Base-by-base conservation (phyloP, 2,888 invertebrate species). In the Camponotus fellah region DNA sequence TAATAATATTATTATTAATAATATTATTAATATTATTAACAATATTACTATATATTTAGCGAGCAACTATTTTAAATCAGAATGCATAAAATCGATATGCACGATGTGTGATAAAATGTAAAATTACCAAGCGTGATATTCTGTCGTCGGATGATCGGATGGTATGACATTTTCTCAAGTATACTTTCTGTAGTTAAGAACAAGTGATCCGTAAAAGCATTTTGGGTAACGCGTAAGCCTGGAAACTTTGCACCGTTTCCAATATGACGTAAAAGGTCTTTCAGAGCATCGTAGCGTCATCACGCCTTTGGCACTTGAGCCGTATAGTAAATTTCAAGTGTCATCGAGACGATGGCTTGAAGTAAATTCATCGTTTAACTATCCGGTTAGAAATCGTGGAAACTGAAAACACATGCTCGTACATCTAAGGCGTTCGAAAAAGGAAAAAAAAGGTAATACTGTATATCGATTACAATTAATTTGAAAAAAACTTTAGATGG, bases 271-370 rank as follows among this genome's bases (percentile, higher is more conserved):
- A 64, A 82, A 82, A 79, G 82, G 77, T 60, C 85, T 85, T 75
- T 86, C 71, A 82, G 74, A 85, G 80, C 72, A 60, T 75, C 71
- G 58, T 62, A 60, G 79, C 65, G 82, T 85, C 86, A 75, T 80
- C 74, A 85, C 79, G 82, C 82, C 82, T 65, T 85, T 68, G 84
- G 77, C 80, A 85, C 64, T 74, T 71, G 66, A 43, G 72, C 65
- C 65, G 80, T 80, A 83, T 66, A 79, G 88, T 88, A 89, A 87
- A 88, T 87, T 88, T 86, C 84, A 76, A 85, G 85, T 85, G 86
- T 86, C 89, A 81, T 82, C 87, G 86, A 75, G 64, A 40, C 65
- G 75, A 60, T 68, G 69, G 81, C 74, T 76, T 66, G 75, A 83
- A 82, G 64, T 86, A 86, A 84, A 84, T 69, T 80, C 66, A 83